A percentile compares a stretch with the other conserved stretches of the same genome.
Conservation (phyloP, 1,140 invertebrate species). For the Drosophila tropicalis region DNA sequence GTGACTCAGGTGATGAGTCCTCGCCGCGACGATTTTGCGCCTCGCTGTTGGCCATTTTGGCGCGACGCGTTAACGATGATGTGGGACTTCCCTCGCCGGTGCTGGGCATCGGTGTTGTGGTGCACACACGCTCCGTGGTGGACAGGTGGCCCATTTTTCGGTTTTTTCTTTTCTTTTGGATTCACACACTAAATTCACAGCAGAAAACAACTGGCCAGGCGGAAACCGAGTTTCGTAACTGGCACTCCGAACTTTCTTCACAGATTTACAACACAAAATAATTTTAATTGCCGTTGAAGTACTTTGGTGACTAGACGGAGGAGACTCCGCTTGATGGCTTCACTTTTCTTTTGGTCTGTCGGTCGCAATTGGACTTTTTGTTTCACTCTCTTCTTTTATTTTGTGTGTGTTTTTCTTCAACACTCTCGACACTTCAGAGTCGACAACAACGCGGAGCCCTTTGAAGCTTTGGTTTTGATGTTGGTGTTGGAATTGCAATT, state of each 20-base stretch:
- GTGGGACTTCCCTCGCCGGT: conserved; percentile 57
- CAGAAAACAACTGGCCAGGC: conserved; percentile 33
- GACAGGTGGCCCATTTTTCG: conserved; percentile 78
- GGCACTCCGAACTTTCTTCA: conserved; percentile 71
- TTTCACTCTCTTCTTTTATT: conserved; percentile 7
- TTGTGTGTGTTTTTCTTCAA: conserved; percentile 3
- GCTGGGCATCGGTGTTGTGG: conserved; percentile 57
- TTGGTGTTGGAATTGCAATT: not conserved
- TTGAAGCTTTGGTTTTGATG: conserved; percentile 9
- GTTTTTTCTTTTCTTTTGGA: no score
- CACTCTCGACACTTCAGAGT: conserved; percentile 20
- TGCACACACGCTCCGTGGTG: conserved; percentile 71
- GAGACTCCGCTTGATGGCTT: conserved; percentile 32
- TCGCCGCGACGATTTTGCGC: conserved; percentile 57
- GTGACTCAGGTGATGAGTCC: conserved; percentile 64
- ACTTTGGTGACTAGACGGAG: conserved; percentile 39
- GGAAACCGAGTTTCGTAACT: conserved; percentile 66
- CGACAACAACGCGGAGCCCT: conserved; percentile 26
- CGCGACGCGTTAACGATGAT: conserved; percentile 39
- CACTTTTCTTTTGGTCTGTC: conserved; percentile 34
- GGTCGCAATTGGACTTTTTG: conserved; percentile 3
- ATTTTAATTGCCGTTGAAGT: conserved; percentile 63
- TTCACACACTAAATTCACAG: conserved; percentile 21
- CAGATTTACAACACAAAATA: conserved; percentile 68
- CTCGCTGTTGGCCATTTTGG: conserved; percentile 53